Conservation (phyloP, 1,140 invertebrate species). For the Leptinotarsa lineolata region DNA sequence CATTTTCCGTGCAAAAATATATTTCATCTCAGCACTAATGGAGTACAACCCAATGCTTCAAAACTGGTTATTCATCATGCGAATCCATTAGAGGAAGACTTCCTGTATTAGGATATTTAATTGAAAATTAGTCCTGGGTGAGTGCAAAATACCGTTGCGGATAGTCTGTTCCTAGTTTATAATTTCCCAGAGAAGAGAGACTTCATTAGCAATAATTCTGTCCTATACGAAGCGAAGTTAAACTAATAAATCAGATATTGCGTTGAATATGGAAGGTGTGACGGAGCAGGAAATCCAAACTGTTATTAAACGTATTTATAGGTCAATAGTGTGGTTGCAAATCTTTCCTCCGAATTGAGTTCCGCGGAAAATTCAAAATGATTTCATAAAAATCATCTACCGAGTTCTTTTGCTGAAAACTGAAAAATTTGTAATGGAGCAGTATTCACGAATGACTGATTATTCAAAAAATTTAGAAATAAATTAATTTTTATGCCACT, state of each 20-base stretch:
- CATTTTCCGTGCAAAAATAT: neutral
- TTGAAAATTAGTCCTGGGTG: conserved; percentile 5
- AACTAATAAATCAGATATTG: too few species aligned
- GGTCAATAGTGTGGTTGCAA: too few species aligned
- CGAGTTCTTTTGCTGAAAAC: too few species aligned
- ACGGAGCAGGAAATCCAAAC: neutral
- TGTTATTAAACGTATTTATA: too few species aligned
- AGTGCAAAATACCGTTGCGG: neutral
- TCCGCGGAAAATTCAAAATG: too few species aligned
- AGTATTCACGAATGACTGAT: too few species aligned
- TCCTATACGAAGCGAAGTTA: neutral
- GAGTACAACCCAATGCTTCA: neutral
- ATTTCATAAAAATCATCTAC: too few species aligned
- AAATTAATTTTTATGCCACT: too few species aligned
- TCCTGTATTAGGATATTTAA: conserved; percentile 4
- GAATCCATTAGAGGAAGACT: neutral
- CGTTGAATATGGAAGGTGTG: neutral
- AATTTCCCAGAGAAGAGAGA: neutral
- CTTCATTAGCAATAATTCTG: conserved; percentile 5
- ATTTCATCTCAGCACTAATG: neutral
- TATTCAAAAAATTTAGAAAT: too few species aligned
- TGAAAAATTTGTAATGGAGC: too few species aligned
- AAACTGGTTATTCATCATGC: neutral
- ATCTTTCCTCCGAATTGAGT: too few species aligned
- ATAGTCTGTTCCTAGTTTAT: neutral